Evolutionary conservation across 2,797 vertebrate species (phyloP).

Genomic region (Arctocebus calabarensis): DNA sequence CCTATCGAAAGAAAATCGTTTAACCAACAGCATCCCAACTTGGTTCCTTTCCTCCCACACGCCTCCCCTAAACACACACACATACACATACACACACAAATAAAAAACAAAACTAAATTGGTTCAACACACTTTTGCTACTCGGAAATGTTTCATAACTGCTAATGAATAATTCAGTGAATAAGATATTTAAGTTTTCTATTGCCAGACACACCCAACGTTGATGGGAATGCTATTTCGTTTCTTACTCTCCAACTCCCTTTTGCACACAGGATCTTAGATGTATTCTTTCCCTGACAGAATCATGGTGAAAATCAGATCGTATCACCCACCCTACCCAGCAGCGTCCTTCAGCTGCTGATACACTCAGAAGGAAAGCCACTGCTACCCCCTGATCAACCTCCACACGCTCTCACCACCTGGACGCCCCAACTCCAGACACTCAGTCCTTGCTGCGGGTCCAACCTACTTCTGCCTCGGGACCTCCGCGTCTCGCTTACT

Average conservation of each 20-base stretch:
- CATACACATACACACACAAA: neutral
- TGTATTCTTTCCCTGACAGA: constrained; percentile 51
- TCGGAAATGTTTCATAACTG: constrained; percentile 78
- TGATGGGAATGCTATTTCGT: constrained; percentile 62
- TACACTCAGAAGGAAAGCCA: neutral
- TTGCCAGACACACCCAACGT: constrained; percentile 76
- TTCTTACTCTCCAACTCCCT: constrained; percentile 61
- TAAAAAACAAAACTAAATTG: constrained; percentile 39
- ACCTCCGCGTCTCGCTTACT: neutral
- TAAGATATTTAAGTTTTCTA: constrained; percentile 73
- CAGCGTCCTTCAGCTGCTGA: neutral
- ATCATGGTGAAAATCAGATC: constrained; percentile 43
- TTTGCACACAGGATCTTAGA: constrained; percentile 48
- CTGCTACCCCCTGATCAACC: neutral
- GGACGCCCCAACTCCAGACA: neutral
- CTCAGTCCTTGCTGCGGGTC: neutral
- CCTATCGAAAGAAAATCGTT: constrained; percentile 20
- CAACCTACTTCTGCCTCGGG: neutral
- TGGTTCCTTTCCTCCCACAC: constrained; percentile 46
- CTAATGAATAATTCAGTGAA: constrained; percentile 79
- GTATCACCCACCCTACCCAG: neutral
- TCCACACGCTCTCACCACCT: neutral
- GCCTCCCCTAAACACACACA: neutral
- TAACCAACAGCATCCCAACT: neutral
- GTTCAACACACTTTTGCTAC: constrained; percentile 69